Conservation (phyloP, 2,113 vertebrate genomes). For the Abramis brama region DNA sequence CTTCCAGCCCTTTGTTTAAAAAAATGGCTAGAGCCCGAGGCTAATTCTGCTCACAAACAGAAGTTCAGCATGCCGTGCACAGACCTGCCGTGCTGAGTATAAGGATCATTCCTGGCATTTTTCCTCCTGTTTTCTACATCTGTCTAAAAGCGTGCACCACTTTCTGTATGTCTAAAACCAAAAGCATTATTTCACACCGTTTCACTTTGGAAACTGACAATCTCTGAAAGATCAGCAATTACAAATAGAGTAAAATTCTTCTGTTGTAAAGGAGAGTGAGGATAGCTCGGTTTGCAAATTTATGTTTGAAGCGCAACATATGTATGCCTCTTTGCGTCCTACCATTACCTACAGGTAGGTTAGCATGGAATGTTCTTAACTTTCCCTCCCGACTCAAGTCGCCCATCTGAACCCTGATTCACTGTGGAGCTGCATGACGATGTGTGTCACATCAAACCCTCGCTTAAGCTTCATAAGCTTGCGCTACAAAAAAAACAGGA, state of each 20-base stretch:
- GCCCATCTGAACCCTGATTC: conserved; percentile 13
- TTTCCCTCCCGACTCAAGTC: conserved; percentile 61
- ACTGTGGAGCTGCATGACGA: background rate
- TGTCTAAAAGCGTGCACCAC: conserved; percentile 44
- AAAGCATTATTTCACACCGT: conserved; percentile 10
- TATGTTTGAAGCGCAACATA: background rate
- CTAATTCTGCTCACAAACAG: conserved; percentile 65
- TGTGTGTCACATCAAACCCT: conserved; percentile 39
- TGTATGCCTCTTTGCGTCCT: conserved; percentile 19
- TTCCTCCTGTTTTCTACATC: conserved; percentile 64
- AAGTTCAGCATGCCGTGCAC: conserved; percentile 74
- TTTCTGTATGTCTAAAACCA: conserved; percentile 40
- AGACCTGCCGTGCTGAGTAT: conserved; percentile 76
- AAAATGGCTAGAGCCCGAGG: conserved; percentile 61
- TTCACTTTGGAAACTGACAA: background rate
- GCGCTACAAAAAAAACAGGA: background rate
- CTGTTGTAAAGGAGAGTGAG: background rate
- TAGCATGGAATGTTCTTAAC: conserved; percentile 54
- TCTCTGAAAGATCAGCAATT: background rate
- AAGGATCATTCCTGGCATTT: conserved; percentile 76
- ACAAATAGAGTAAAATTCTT: background rate
- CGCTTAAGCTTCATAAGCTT: conserved; percentile 39
- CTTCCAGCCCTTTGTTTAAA: conserved; percentile 55
- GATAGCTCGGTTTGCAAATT: background rate
- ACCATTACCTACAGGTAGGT: conserved; percentile 57